Base-by-base conservation (phyloP, 2,113 vertebrate species). In the Triplophysa tibetana region DNA sequence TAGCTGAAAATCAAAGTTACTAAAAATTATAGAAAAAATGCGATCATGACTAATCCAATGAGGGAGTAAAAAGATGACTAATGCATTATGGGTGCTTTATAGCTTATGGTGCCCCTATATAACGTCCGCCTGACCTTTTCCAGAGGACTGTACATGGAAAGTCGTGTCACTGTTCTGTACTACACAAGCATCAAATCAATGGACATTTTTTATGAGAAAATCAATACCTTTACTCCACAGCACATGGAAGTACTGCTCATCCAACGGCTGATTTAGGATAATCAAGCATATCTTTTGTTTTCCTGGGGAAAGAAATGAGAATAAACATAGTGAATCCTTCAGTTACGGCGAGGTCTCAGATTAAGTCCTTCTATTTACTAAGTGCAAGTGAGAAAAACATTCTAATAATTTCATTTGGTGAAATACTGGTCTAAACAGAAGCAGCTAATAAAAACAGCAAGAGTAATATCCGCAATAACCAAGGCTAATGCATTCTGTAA, bases 221-320 rank as follows among this genome's bases (percentile, higher is more conserved):
- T 78, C 52, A 33, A 73, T 92, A 93, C 93, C 91, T 94, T 93
- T 94, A 72, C 38, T 89, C 93, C 93, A 93, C 17, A 93, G 86
- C 29, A 88, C 58, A 33, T 87, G 72, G 13, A 94, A 86, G 86
- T 89, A 87, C 67, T 85, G 80, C 63, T 89, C 75, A 64, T 93
- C 91, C 77, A 92, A 68, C 3, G 91, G 91, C 84, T 93, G 93
- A 82, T 94, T 94, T 58, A 94, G 88, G 80, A 94, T 89, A 69
- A 93, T 85, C 82, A 94, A 83, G 77, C 89, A 90, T 62, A 94
- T 92, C 79, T 67, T 91, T 81, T 92, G 92, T 19, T 69, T 89
- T 84, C 93, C 92, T 94, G 82, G 1, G 60, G 33, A 81, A 64
- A 58, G 72, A 62, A n/a, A 86, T 1, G 66, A 41, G 61, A 9